phyloP scores from a whole-genome alignment of 2,888 invertebrate genomes.

The Sarcophaga subvicina region DNA sequence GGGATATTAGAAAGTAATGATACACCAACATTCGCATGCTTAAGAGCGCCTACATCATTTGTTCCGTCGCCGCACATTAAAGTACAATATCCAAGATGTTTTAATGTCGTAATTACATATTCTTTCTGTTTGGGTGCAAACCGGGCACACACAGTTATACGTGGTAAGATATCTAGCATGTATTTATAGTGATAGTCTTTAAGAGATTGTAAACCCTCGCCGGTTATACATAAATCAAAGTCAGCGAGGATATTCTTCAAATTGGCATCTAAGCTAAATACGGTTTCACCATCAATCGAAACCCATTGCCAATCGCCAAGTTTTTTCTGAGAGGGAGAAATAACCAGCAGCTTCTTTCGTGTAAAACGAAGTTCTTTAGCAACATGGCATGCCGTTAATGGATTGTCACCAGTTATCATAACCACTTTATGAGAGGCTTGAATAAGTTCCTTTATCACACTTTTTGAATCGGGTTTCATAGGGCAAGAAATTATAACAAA shows the following conservation, averaged over 20 bases:
- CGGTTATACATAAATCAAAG: conserved; percentile 97
- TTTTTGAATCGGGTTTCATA: conserved; percentile 96
- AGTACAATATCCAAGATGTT: conserved; percentile 91
- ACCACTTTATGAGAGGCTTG: conserved; percentile 97
- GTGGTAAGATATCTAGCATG: conserved; percentile 89
- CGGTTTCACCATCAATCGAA: conserved; percentile 86
- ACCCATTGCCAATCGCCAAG: conserved; percentile 87
- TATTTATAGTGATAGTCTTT: conserved; percentile 85
- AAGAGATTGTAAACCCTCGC: conserved; percentile 91
- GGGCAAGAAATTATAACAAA: conserved; percentile 99
- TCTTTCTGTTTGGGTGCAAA: conserved; percentile 99
- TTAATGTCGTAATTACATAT: conserved; percentile 94
- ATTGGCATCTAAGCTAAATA: conserved; percentile 70
- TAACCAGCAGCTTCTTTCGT: conserved; percentile 87
- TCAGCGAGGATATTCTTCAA: conserved; percentile 86
- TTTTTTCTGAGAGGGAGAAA: conserved; percentile 82
- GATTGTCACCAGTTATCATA: conserved; percentile 99
- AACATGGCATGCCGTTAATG: conserved; percentile 99
- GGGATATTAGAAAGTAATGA: conserved; percentile 94
- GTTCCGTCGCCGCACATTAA: conserved; percentile 99
- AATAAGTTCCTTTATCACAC: conserved; percentile 96
- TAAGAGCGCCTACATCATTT: conserved; percentile 99
- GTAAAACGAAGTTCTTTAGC: conserved; percentile 96
- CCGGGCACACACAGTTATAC: conserved; percentile 96
- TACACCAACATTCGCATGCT: conserved; percentile 98